Conservation (phyloP, 2,797 vertebrate genomes). For the Microctenopoma stevenorrisi region DNA sequence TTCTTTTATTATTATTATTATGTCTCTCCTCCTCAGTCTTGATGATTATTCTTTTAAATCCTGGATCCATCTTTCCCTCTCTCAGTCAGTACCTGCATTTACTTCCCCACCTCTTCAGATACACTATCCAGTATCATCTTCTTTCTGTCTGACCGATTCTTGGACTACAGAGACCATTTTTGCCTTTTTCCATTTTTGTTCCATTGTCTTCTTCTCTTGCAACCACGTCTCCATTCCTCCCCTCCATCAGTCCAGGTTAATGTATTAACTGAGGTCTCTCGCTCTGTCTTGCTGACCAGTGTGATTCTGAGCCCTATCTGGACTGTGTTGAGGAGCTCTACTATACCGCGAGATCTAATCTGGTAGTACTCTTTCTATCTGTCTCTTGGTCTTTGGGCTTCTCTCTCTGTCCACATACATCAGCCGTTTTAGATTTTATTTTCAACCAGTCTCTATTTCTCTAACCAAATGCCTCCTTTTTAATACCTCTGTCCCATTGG, state of each 20-base stretch:
- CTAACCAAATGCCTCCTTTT: slow-evolving; percentile 9
- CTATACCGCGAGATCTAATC: slow-evolving; percentile 99
- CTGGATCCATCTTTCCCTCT: neutral
- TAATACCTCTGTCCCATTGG: neutral
- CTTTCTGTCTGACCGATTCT: slow-evolving; percentile 25
- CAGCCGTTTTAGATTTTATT: slow-evolving; percentile 19
- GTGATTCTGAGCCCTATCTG: slow-evolving; percentile 94
- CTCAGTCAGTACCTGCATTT: neutral
- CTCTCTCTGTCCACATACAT: slow-evolving; percentile 45
- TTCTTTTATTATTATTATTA: neutral
- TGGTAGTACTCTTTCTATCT: slow-evolving; percentile 87
- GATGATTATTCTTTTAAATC: slow-evolving; percentile 12
- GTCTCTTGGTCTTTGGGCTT: slow-evolving; percentile 65
- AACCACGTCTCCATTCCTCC: slow-evolving; percentile 32
- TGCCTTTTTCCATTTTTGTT: slow-evolving; percentile 57
- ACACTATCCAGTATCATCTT: slow-evolving; percentile 37
- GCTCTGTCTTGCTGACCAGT: slow-evolving; percentile 91
- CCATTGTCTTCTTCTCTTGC: slow-evolving; percentile 37
- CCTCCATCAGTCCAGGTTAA: slow-evolving; percentile 80
- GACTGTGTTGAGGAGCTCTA: slow-evolving; percentile 98
- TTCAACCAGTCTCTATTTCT: slow-evolving; percentile 14
- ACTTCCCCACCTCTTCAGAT: slow-evolving; percentile 22
- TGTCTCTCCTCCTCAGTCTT: slow-evolving; percentile 29
- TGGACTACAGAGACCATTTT: slow-evolving; percentile 42
- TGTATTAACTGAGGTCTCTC: slow-evolving; percentile 89